Base-by-base conservation (phyloP, 1,140 invertebrate genomes). In the Philotrypesis tridentata region DNA sequence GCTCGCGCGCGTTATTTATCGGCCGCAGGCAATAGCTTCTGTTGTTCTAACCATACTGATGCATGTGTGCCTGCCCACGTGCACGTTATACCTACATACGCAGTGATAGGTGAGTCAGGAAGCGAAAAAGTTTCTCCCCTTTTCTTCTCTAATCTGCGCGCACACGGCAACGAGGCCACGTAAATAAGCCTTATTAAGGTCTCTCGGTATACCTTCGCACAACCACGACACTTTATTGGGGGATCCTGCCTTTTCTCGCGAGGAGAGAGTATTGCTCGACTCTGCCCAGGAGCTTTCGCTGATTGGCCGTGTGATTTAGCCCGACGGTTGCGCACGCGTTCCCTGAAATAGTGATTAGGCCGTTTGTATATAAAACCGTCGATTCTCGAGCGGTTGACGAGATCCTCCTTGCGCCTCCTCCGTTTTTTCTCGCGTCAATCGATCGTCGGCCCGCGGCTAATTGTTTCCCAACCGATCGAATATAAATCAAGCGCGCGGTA, bases 151-250 rank as follows among this genome's bases (percentile, higher is more conserved):
- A 73, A 72, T 63, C 78, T 40, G 9, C 23, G 55, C 23, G n/a
- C n/a, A n/a, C n/a, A n/a, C n/a, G 23, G 23, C 70, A 73, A 80
- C 23, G 55, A 63, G 70, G 55, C 70, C 55, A 31, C 78, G 68
- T 67, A 74, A 74, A 73, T 80, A 48, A 80, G 55, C 25, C 55
- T 74, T 67, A 67, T 80, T 74, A 80, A 17, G 60, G 25, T 74
- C 55, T 55, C 27, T 40, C 25, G 9, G 27, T 5, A 65, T 7
- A 17, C n/a, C 27, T n/a, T n/a, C n/a, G n/a, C 63, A 6, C 27
- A 65, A 65, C 63, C 25, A 29, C 63, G 25, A 29, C 25, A 65
- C 27, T 65, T 65, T 29, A 29, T 65, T 65, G 11, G 63, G 25
- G 21, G 48, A 55, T 55, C 48, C 17, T 17, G n/a, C n/a, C 48